Percentiles rank a stretch among this genome's conserved stretches.
phyloP scores from a whole-genome alignment of 2,797 vertebrate species.

The Delichon dasypus region DNA sequence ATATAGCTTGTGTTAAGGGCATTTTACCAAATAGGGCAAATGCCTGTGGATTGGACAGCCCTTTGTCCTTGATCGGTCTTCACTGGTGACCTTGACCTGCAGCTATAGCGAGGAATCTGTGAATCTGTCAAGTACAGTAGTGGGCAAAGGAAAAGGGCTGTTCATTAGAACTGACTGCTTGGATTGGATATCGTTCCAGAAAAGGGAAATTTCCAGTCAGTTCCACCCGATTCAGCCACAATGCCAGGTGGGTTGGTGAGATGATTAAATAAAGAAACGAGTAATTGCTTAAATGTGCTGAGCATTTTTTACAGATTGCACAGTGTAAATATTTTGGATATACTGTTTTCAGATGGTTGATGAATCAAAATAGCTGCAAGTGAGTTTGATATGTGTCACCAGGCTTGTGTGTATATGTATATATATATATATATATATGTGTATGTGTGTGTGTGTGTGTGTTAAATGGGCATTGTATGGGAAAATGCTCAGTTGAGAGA shows the following conservation, averaged over 20 bases:
- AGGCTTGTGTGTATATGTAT: not conserved
- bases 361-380: conserved; percentile 53
- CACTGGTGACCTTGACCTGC: conserved; percentile 41
- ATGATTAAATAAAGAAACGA: not conserved
- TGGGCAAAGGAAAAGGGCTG: conserved; percentile 15
- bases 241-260: conserved; percentile 40
- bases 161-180: conserved; percentile 34
- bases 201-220: not conserved
- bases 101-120: not conserved
- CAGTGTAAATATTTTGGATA: conserved; percentile 41
- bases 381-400: conserved; percentile 41
- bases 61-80: conserved; percentile 3
- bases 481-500: not conserved
- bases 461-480: not conserved
- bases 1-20: not conserved
- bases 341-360: conserved; percentile 53
- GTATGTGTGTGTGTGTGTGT: not conserved
- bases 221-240: not conserved
- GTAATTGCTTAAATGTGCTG: not conserved
- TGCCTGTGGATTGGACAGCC: not conserved
- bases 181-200: not conserved
- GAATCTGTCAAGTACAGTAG: not conserved
- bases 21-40: not conserved
- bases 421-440: too few relatives aligned
- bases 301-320: conserved; percentile 18